Percentiles rank a stretch among this genome's conserved stretches.
Conservation (phyloP, 2,888 invertebrate species). For the Selenia dentaria region DNA sequence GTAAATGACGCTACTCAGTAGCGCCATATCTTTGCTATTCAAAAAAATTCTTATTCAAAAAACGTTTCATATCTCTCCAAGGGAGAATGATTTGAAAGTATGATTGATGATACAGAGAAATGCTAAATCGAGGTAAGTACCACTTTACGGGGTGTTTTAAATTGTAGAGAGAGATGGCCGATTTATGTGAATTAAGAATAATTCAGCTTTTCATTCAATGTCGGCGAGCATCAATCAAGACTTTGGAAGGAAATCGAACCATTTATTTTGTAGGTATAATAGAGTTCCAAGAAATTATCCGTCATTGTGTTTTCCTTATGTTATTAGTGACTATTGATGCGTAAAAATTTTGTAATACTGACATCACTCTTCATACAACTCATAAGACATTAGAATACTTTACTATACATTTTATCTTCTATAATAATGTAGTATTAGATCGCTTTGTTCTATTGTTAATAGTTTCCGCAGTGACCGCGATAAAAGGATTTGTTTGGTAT, state of each 20-base stretch:
- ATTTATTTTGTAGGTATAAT: slow-evolving; percentile 17
- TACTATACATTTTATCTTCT: too few relatives aligned
- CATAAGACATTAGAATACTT: too few relatives aligned
- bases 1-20: slow-evolving; percentile 36
- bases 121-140: slow-evolving; percentile 51
- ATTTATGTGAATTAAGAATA: slow-evolving; percentile 37
- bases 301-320: too few relatives aligned
- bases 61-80: slow-evolving; percentile 49
- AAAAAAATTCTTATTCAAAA: slow-evolving; percentile 51
- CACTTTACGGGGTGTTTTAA: slow-evolving; percentile 51
- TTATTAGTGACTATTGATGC: too few relatives aligned
- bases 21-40: slow-evolving; percentile 48
- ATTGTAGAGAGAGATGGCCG: slow-evolving; percentile 42
- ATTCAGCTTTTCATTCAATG: slow-evolving; percentile 38
- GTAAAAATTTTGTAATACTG: too few relatives aligned
- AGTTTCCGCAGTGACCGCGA: too few relatives aligned
- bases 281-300: too few relatives aligned
- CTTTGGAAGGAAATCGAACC: slow-evolving; percentile 30
- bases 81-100: slow-evolving; percentile 60
- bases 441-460: too few relatives aligned
- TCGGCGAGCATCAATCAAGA: slow-evolving; percentile 34
- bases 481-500: too few relatives aligned
- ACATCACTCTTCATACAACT: too few relatives aligned
- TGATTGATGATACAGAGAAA: slow-evolving; percentile 62
- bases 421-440: too few relatives aligned